phyloP scores from a whole-genome alignment of 1,140 invertebrate species.

The Leptoteleia sp. region DNA sequence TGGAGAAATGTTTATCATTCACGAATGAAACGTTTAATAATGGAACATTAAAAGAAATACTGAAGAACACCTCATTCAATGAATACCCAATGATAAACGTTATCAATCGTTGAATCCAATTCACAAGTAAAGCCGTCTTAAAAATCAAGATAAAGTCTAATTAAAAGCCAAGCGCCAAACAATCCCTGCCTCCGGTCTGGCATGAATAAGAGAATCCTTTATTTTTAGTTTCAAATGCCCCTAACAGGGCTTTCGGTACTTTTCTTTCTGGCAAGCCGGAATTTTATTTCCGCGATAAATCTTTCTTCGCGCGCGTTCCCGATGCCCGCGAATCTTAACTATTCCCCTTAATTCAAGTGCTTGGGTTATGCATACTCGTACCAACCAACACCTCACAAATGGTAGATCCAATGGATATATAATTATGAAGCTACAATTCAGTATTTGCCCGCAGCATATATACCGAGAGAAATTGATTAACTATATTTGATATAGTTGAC shows the following conservation, averaged over 20 bases:
- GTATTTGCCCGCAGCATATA: constrained; percentile 15
- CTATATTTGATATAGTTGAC: too few relatives aligned
- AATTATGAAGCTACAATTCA: constrained; percentile 18
- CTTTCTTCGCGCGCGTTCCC: constrained; percentile 20
- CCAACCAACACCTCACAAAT: constrained; percentile 14
- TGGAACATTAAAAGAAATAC: constrained; percentile 21
- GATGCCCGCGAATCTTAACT: constrained; percentile 30
- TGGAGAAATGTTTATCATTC: not conserved
- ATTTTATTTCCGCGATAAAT: constrained; percentile 56
- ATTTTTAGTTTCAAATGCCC: constrained; percentile 15
- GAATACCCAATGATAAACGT: constrained; percentile 37
- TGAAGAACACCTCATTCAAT: constrained; percentile 10
- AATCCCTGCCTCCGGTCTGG: not conserved
- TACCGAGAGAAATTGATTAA: too few relatives aligned
- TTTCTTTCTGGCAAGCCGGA: constrained; percentile 22
- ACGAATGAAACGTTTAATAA: constrained; percentile 15
- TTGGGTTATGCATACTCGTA: constrained; percentile 20
- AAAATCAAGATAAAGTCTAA: constrained; percentile 28
- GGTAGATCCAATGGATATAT: constrained; percentile 32
- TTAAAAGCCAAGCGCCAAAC: constrained; percentile 19
- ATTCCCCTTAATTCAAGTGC: constrained; percentile 34
- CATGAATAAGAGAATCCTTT: constrained; percentile 9
- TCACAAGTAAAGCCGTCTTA: not conserved
- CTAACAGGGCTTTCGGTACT: constrained; percentile 37
- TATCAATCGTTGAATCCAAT: constrained; percentile 11